phyloP scores from a whole-genome alignment of 2,888 invertebrate genomes.

The Vesta saturnalis region DNA sequence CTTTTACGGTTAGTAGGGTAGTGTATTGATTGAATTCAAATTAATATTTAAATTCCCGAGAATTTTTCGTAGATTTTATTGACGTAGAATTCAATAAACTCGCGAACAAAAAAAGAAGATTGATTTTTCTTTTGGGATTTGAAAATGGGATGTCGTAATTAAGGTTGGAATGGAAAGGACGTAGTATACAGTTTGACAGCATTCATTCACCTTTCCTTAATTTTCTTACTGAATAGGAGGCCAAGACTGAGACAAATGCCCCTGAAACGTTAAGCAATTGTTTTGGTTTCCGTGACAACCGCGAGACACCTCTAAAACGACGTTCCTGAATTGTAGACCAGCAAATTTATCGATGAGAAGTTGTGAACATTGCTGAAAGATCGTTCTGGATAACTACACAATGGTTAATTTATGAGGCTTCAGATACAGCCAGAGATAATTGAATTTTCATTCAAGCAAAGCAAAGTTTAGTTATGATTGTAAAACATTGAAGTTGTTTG shows the following conservation, averaged over 20 bases:
- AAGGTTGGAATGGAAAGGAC: conserved; percentile 14
- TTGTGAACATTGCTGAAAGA: conserved; percentile 25
- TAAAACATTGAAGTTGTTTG: conserved; percentile 40
- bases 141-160: conserved; percentile 12
- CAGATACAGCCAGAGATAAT: conserved; percentile 46
- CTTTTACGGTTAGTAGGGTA: background rate
- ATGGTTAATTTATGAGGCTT: conserved; percentile 47
- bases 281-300: conserved; percentile 46
- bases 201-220: conserved; percentile 39
- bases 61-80: conserved; percentile 1
- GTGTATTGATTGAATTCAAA: background rate
- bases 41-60: background rate
- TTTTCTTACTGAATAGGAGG: conserved; percentile 43
- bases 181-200: too few relatives aligned
- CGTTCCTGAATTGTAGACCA: conserved; percentile 31
- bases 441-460: conserved; percentile 45
- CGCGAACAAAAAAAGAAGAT: conserved; percentile 1
- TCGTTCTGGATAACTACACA: conserved; percentile 31
- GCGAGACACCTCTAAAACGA: conserved; percentile 40
- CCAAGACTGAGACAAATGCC: conserved; percentile 44
- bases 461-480: conserved; percentile 41
- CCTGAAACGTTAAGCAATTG: conserved; percentile 41
- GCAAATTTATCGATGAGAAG: conserved; percentile 10
- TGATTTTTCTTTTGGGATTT: conserved; percentile 4
- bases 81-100: background rate